Evolutionary conservation across 1,140 invertebrate species (phyloP).

Genomic region (Panulirus ornatus): DNA sequence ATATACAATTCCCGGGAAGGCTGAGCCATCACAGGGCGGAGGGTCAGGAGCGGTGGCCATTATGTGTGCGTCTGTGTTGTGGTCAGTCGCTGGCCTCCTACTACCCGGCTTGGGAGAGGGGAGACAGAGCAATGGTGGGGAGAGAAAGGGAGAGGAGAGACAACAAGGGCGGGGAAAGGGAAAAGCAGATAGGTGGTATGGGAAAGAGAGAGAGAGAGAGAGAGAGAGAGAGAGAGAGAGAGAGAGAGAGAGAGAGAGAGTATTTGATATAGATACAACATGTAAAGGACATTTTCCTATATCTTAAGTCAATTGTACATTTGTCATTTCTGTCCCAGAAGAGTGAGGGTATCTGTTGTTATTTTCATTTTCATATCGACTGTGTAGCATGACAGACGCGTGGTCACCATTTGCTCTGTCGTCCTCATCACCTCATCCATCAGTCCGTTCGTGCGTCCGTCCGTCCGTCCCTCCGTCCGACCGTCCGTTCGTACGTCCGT

Average conservation of each 20-base stretch:
- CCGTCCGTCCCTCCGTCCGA: too few relatives aligned
- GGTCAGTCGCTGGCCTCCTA: background rate
- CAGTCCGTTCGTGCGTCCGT: too few relatives aligned
- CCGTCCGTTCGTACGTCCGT: too few relatives aligned
- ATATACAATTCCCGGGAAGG: slow-evolving; percentile 49
- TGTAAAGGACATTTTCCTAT: too few relatives aligned
- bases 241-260: background rate
- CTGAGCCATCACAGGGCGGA: slow-evolving; percentile 32
- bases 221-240: background rate
- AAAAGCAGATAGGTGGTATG: background rate
- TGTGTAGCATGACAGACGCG: too few relatives aligned
- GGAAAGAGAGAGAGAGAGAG: background rate
- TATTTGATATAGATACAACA: background rate
- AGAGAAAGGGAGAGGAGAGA: background rate
- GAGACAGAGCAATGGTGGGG: background rate
- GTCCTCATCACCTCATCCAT: too few relatives aligned
- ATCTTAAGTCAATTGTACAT: too few relatives aligned
- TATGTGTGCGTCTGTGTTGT: slow-evolving; percentile 19
- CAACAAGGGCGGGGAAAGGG: background rate
- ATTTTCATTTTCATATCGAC: too few relatives aligned
- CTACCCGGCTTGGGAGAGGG: background rate
- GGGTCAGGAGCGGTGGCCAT: slow-evolving; percentile 16
- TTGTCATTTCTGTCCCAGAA: too few relatives aligned
- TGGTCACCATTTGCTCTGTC: too few relatives aligned
- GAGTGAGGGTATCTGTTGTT: too few relatives aligned